Base-by-base conservation (phyloP, 2,113 vertebrate genomes). In the Daubentonia madagascariensis region DNA sequence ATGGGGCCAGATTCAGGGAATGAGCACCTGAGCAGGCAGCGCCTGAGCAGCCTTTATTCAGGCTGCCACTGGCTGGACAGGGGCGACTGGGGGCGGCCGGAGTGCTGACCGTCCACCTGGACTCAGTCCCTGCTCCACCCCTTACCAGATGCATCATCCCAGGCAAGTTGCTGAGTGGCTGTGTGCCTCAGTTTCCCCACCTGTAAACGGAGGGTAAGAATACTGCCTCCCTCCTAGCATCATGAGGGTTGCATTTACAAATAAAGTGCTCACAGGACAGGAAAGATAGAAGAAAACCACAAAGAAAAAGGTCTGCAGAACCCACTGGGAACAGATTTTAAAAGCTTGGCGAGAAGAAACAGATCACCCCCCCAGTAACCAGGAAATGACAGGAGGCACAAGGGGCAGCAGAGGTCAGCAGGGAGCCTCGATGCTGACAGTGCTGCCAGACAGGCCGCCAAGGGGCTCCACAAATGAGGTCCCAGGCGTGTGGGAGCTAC, bases 41-140 rank as follows among this genome's bases (percentile, higher is more conserved):
- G 1, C 18, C 7, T 12, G 12, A 23, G 18, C 3, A 0, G 59
- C 50, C 50, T 22, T 17, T 5, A 4, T 20, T n/a, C 18, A 28
- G 76, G 32, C 9, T 28, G 25, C 8, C 30, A 4, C 32, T 22
- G 48, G 6, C 11, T 1, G 32, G 32, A 40, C 22, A 4, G 23
- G 25, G 1, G 0, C 3, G 5, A 10, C 43, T 0, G 4, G 43
- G 43, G 25, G 13, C 37, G 0, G 30, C 48, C 3, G 8, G 37
- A 1, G 9, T 37, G 6, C 14, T 1, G 45, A 37, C 54, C 3
- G 0, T 18, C 80, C 22, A 1, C 12, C 0, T 4, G 32, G 3
- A 7, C 10, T 9, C n/a, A 18, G 45, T 25, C 25, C 45, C 23
- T 8, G 45, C 18, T 32, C 32, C 5, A 0, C 78, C 67, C 32